These are phyloP conservation scores for Masnerella sp. DNA, from an alignment of 2,888 invertebrate species.

Conservation along the genomic window DNA sequence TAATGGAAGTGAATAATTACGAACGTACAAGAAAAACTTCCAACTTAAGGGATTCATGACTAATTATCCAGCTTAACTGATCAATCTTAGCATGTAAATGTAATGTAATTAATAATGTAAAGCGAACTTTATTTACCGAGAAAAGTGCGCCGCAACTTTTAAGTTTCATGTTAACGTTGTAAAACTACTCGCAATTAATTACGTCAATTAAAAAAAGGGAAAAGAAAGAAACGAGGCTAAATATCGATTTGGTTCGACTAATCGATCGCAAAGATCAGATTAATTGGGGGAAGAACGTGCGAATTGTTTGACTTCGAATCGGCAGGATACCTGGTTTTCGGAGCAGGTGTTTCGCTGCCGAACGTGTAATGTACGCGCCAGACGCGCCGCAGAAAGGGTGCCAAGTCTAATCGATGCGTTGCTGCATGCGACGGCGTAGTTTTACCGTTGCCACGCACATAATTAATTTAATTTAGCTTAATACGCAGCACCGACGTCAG, in stretches of 20 bases:
- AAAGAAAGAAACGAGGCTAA: too few species aligned
- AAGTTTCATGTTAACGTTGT: too few species aligned
- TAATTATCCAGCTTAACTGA: conserved; percentile 44
- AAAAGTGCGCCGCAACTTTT: not conserved
- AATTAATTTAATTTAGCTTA: conserved; percentile 78
- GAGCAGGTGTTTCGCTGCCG: conserved; percentile 55
- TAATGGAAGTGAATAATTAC: conserved; percentile 33
- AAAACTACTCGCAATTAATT: too few species aligned
- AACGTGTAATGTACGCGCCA: conserved; percentile 48
- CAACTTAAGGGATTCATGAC: conserved; percentile 32
- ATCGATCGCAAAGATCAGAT: too few species aligned
- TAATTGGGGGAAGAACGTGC: not conserved
- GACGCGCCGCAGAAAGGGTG: conserved; percentile 55
- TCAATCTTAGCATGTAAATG: conserved; percentile 42
- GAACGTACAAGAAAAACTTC: conserved; percentile 38
- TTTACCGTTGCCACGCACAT: conserved; percentile 78
- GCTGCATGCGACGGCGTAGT: conserved; percentile 75
- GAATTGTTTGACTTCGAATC: conserved; percentile 20
- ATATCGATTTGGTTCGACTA: not conserved
- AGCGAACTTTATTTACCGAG: conserved; percentile 9
- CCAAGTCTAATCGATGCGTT: conserved; percentile 73
- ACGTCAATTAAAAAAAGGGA: too few species aligned
- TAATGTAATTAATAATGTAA: conserved; percentile 43
- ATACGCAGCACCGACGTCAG: conserved; percentile 70
- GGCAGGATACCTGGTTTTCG: conserved; percentile 35